Percentiles rank a stretch among this genome's conserved stretches.
These are phyloP conservation scores for Acrocyrtus sp. DNA, from an alignment of 2,888 invertebrate genomes.

Conservation along the genomic window DNA sequence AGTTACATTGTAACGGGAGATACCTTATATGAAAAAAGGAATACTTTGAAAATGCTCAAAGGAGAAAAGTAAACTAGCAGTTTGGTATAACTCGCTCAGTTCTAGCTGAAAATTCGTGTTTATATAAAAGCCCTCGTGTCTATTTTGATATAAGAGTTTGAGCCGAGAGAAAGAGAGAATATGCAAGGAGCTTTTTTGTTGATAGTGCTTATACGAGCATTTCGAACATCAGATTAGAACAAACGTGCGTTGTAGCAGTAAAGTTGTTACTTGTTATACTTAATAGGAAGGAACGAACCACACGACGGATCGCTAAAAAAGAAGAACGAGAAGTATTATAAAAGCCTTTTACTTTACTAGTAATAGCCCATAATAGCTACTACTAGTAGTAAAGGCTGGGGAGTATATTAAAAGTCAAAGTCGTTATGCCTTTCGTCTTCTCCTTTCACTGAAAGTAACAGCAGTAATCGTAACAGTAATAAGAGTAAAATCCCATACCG, in stretches of 20 bases:
- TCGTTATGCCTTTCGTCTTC: constrained; percentile 7
- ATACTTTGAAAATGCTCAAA: constrained; percentile 18
- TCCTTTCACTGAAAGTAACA: constrained; percentile 21
- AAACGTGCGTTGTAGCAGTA: neutral
- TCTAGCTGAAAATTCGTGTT: neutral
- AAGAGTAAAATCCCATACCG: neutral
- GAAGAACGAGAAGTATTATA: constrained; percentile 21
- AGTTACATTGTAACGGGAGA: constrained; percentile 7
- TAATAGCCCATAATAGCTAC: constrained; percentile 17
- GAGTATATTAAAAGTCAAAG: constrained; percentile 38
- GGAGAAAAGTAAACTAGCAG: constrained; percentile 15
- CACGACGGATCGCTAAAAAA: neutral
- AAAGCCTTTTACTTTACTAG: constrained; percentile 29
- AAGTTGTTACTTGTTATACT: neutral
- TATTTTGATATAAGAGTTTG: neutral
- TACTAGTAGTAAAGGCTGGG: neutral
- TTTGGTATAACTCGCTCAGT: too few relatives aligned
- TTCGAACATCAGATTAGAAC: constrained; percentile 2
- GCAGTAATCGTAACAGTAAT: neutral
- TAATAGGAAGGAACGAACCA: neutral
- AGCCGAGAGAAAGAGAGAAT: neutral
- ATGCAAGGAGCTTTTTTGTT: constrained; percentile 20
- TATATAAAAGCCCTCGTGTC: neutral
- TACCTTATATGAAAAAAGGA: constrained; percentile 5
- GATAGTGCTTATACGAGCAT: constrained; percentile 20